phyloP scores from a whole-genome alignment of 2,797 vertebrate species.

The Sciaenops ocellatus region DNA sequence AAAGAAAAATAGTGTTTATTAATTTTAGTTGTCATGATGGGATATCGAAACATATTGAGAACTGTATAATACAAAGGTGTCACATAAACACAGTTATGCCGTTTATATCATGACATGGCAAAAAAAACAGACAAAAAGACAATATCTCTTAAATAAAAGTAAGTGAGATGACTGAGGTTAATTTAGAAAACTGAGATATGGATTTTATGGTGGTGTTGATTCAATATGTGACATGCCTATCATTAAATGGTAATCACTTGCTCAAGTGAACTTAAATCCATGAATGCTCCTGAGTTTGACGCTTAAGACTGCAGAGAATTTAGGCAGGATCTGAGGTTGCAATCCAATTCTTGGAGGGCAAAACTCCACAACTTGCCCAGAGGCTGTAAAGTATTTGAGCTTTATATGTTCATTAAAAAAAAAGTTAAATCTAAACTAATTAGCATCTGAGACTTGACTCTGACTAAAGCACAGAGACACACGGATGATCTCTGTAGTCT shows the following conservation, averaged over 20 bases:
- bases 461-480: not conserved
- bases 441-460: constrained; percentile 1
- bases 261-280: not conserved
- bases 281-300: not conserved
- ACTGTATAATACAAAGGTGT: not conserved
- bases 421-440: constrained; percentile 22
- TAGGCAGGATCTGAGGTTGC: not conserved
- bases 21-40: not conserved
- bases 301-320: constrained; percentile 5
- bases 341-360: not conserved
- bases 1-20: not conserved
- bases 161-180: not conserved
- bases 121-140: not conserved
- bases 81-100: not conserved
- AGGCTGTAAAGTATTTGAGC: not conserved
- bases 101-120: not conserved
- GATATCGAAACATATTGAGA: not conserved
- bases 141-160: not conserved
- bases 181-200: not conserved
- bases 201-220: not conserved
- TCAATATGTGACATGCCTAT: not conserved
- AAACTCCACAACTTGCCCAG: not conserved
- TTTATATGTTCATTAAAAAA: constrained; percentile 24
- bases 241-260: not conserved
- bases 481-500: not conserved